These are phyloP conservation scores for Blennius ocellaris DNA, from an alignment of 2,113 vertebrate genomes.

Conservation along the genomic window DNA sequence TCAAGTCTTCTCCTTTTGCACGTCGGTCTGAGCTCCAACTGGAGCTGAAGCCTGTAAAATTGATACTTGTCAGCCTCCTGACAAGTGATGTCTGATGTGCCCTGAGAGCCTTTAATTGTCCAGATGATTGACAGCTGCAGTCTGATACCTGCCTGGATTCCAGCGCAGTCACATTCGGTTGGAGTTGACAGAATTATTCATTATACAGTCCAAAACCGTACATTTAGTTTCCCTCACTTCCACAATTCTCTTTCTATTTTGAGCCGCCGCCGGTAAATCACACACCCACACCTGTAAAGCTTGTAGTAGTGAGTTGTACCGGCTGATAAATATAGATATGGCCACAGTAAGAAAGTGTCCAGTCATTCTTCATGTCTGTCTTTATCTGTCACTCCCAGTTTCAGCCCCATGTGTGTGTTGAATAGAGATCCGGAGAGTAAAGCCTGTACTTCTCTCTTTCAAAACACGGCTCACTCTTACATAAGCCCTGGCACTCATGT, in stretches of 20 bases:
- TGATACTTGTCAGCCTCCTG: not conserved
- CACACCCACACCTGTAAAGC: constrained; percentile 14
- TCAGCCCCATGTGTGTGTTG: constrained; percentile 15
- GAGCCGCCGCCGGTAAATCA: not conserved
- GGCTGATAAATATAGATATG: constrained; percentile 34
- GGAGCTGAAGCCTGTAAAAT: not conserved
- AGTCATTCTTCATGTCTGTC: constrained; percentile 1
- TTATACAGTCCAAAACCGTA: not conserved
- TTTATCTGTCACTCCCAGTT: constrained; percentile 1
- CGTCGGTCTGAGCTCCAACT: not conserved
- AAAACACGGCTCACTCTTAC: constrained; percentile 64
- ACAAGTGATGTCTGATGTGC: not conserved
- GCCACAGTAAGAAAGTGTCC: constrained; percentile 4
- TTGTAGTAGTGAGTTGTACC: constrained; percentile 1
- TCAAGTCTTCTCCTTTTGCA: too few relatives aligned
- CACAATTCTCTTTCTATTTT: not conserved
- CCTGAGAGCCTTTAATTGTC: not conserved
- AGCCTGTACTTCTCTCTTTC: constrained; percentile 33
- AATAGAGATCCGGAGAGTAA: constrained; percentile 35
- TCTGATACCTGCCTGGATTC: not conserved
- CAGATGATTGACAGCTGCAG: not conserved
- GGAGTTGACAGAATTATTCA: not conserved
- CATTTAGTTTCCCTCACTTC: not conserved
- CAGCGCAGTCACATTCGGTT: too few relatives aligned
- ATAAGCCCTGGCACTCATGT: constrained; percentile 60